These are phyloP conservation scores for Tanaodytes sp. DNA, from an alignment of 2,888 invertebrate species.

Conservation along the genomic window DNA sequence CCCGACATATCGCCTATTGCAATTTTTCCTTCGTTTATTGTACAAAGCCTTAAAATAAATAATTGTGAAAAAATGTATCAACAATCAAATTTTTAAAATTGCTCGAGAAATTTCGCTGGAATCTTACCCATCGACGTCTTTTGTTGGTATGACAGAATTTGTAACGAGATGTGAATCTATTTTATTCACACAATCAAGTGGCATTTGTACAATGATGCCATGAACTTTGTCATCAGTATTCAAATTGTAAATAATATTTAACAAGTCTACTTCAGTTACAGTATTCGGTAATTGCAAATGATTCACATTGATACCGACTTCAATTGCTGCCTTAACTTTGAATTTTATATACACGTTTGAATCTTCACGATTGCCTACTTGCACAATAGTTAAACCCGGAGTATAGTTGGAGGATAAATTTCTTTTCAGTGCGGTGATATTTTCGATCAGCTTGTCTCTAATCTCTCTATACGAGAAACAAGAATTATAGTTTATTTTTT, in stretches of 20 bases:
- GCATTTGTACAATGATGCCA: conserved; percentile 98
- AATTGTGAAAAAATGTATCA: no score
- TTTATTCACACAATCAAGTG: conserved; percentile 85
- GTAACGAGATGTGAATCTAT: conserved; percentile 92
- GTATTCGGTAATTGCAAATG: conserved; percentile 86
- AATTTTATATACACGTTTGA: conserved; percentile 98
- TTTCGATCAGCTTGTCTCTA: no score
- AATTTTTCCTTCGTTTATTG: conserved; percentile 93
- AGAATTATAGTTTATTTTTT: no score
- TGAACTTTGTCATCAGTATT: conserved; percentile 90
- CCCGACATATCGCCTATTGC: conserved; percentile 91
- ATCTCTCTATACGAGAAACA: no score
- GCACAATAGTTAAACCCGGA: conserved; percentile 91
- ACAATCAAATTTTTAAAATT: no score
- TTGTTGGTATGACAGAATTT: conserved; percentile 88
- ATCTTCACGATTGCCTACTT: conserved; percentile 96
- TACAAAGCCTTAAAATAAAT: conserved; percentile 85
- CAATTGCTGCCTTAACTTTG: conserved; percentile 93
- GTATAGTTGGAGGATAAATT: conserved; percentile 56
- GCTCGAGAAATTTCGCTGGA: no score
- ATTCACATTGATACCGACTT: conserved; percentile 89
- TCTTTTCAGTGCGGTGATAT: no score
- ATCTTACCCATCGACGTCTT: conserved; percentile 96
- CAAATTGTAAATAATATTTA: conserved; percentile 80
- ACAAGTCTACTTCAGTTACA: conserved; percentile 86